Base-by-base conservation (phyloP, 2,888 invertebrate genomes). In the Alsophila aescularia region DNA sequence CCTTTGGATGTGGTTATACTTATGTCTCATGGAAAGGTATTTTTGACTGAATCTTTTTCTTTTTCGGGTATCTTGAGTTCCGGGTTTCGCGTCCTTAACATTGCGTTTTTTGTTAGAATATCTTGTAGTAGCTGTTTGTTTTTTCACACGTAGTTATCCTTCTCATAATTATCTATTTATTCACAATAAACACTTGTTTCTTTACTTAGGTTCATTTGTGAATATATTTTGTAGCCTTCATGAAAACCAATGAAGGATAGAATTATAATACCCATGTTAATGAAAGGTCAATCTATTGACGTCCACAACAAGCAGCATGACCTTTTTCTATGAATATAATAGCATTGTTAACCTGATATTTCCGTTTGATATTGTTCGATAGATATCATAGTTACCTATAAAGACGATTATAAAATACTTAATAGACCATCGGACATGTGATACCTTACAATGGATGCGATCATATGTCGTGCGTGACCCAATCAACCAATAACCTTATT, bases 1-100 rank as follows among this genome's bases (percentile, higher is more conserved):
- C 82, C 86, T 87, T 86, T 87, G 83, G 83, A 82, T 81, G 77
- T 73, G 79, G 75, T 77, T 81, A 83, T 77, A 73, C 77, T 78
- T 69, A 74, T 76, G 73, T 77, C 75, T 72, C 67, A 74, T 77
- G 73, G 75, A 77, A 79, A 77, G 77, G 73, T 77, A 77, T 77
- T 75, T 75, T 72, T 64, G 69, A 49, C 15, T 42, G 60, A 24
- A 52, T 61, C 66, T 67, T 67, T 67, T 71, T 74, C 56, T 63
- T 63, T 60, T 67, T 52, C 66, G 71, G 18, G 67, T 66, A 64
- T 56, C 49, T 45, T 50, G 49, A 54, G 57, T 56, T 49, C 41
- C 39, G 51, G 56, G 51, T 37, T 50, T 45, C 31, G 44, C 32
- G 43, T 44, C 39, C 39, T 52, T 39, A 44, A 39, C 39, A 44